These are phyloP conservation scores for Aplodontia rufa DNA, from an alignment of 2,113 vertebrate genomes.

Conservation along the genomic window DNA sequence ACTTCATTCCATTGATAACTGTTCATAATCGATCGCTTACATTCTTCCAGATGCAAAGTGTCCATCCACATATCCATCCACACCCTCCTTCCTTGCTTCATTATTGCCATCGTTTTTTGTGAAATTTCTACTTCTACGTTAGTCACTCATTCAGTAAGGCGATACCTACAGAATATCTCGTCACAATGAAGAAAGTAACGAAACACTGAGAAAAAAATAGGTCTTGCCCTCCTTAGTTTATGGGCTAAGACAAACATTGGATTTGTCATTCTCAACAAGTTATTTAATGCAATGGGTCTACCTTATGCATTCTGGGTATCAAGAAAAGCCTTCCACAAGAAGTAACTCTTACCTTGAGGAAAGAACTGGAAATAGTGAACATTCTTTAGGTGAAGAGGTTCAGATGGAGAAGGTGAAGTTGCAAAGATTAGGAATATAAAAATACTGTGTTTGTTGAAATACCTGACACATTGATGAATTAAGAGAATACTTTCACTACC, in stretches of 20 bases:
- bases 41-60: neutral
- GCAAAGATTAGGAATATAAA: neutral
- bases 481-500: neutral
- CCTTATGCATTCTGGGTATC: neutral
- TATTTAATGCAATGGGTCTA: neutral
- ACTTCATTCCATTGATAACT: neutral
- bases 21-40: neutral
- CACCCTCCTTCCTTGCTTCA: neutral
- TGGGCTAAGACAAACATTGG: neutral
- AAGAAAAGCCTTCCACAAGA: neutral
- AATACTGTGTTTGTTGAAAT: neutral
- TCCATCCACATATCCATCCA: neutral
- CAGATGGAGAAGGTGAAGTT: neutral
- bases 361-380: neutral
- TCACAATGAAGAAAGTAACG: neutral
- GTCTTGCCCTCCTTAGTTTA: neutral
- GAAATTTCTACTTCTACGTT: neutral
- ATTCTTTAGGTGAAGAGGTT: neutral
- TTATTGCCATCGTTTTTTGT: neutral
- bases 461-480: neutral
- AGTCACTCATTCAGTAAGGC: neutral
- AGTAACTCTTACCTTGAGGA: neutral
- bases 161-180: neutral
- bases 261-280: neutral
- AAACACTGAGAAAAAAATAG: neutral